Evolutionary conservation across 2,113 vertebrate genomes (phyloP).

Genomic region (Syrrhaptes paradoxus): DNA sequence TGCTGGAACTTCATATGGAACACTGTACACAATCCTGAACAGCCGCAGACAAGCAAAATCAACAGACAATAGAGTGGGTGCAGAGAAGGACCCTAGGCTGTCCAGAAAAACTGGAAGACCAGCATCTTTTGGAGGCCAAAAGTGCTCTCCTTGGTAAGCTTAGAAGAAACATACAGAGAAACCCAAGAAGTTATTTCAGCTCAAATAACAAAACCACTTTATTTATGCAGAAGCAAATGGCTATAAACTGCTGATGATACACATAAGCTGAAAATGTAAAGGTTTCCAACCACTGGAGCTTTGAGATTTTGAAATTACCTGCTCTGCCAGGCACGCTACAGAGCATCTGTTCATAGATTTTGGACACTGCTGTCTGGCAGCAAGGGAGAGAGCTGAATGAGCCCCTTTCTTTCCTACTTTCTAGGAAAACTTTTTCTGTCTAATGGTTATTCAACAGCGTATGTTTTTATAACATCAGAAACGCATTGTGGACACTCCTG

Average conservation of each 20-base stretch:
- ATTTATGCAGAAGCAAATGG: neutral
- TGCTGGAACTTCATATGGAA: neutral
- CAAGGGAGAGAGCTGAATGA: constrained; percentile 22
- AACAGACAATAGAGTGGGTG: neutral
- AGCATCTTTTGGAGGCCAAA: neutral
- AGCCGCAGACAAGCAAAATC: neutral
- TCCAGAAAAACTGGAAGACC: neutral
- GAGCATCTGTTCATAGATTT: constrained; percentile 36
- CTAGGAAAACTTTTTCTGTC: constrained; percentile 20
- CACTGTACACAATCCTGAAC: neutral
- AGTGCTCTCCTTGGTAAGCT: neutral
- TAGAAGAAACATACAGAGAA: neutral
- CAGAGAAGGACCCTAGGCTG: neutral
- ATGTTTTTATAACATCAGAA: constrained; percentile 27
- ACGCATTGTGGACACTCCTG: neutral
- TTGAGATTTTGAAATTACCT: neutral
- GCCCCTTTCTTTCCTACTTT: constrained; percentile 38
- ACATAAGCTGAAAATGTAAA: constrained; percentile 1
- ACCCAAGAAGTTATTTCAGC: neutral
- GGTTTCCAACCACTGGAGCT: neutral
- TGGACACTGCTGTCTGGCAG: constrained; percentile 11
- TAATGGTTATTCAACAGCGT: neutral
- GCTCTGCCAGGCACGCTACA: neutral
- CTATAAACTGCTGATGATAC: neutral
- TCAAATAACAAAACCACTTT: neutral